phyloP scores from a whole-genome alignment of 2,113 vertebrate species.

The rabbit (Oryctolagus cuniculus) region DNA sequence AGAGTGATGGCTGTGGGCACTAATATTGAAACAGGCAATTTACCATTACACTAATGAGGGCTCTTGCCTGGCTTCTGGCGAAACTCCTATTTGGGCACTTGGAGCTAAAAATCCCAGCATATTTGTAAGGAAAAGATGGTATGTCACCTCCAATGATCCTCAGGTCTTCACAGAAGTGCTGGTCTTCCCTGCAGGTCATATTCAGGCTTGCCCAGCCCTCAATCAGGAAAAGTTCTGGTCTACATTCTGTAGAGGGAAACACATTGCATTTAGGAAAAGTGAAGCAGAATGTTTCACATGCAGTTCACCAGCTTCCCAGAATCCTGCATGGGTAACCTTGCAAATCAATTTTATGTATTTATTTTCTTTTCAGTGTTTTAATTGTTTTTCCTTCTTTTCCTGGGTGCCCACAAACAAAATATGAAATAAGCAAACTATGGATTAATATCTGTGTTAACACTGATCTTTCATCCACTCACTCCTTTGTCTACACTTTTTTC shows the following conservation, averaged over 20 bases:
- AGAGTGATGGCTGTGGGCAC: not conserved
- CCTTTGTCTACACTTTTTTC: not conserved
- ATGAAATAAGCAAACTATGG: not conserved
- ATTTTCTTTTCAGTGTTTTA: slow-evolving; percentile 4
- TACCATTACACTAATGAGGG: not conserved
- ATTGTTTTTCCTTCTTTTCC: not conserved
- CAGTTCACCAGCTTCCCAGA: not conserved
- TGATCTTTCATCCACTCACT: not conserved
- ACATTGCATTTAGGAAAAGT: not conserved
- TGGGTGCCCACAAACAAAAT: not conserved
- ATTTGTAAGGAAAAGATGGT: not conserved
- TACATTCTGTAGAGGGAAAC: not conserved
- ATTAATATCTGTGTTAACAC: not conserved
- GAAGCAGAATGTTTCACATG: not conserved
- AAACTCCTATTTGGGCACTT: not conserved
- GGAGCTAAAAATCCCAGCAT: not conserved
- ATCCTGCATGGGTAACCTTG: not conserved
- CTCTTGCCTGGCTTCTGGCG: not conserved
- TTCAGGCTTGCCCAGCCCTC: not conserved
- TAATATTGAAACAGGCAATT: not conserved
- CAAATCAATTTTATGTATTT: not conserved
- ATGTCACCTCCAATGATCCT: not conserved
- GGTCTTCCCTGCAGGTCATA: not conserved
- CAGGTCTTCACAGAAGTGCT: not conserved
- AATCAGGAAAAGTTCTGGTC: not conserved